Conservation (phyloP, 2,797 vertebrate genomes). For the Anableps anableps region DNA sequence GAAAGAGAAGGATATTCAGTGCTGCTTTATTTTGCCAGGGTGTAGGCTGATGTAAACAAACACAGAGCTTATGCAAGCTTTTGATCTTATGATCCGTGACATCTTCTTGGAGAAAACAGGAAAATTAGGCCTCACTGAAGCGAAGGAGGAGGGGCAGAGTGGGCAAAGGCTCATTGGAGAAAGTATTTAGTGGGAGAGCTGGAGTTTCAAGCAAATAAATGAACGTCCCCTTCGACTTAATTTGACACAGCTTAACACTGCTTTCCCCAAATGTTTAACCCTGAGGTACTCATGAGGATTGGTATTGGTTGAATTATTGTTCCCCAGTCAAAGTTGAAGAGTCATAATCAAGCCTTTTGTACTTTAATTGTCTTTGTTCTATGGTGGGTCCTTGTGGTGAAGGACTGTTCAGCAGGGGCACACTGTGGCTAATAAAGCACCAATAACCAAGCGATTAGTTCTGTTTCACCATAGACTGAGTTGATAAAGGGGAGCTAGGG, state of each 20-base stretch:
- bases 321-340: constrained; percentile 71
- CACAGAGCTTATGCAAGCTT: constrained; percentile 75
- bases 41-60: constrained; percentile 82
- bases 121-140: constrained; percentile 76
- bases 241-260: constrained; percentile 72
- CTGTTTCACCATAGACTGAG: constrained; percentile 44
- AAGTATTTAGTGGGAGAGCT: constrained; percentile 74
- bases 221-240: constrained; percentile 70
- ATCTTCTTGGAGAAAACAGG: constrained; percentile 75
- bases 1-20: constrained; percentile 61
- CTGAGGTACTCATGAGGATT: constrained; percentile 59
- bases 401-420: constrained; percentile 53
- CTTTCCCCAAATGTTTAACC: constrained; percentile 68
- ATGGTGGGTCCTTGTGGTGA: constrained; percentile 56
- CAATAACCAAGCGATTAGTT: constrained; percentile 66
- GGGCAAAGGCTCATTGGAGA: constrained; percentile 73
- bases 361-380: constrained; percentile 76
- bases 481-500: constrained; percentile 52
- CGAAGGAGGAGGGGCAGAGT: constrained; percentile 59
- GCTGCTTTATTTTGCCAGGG: constrained; percentile 63
- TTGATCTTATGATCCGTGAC: constrained; percentile 82
- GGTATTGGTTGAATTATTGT: constrained; percentile 64
- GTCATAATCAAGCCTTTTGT: constrained; percentile 72
- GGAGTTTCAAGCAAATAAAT: constrained; percentile 75
- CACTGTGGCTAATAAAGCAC: constrained; percentile 54